Evolutionary conservation across 1,140 invertebrate species (phyloP).

Genomic region (Lamellibrachia luymesi): DNA sequence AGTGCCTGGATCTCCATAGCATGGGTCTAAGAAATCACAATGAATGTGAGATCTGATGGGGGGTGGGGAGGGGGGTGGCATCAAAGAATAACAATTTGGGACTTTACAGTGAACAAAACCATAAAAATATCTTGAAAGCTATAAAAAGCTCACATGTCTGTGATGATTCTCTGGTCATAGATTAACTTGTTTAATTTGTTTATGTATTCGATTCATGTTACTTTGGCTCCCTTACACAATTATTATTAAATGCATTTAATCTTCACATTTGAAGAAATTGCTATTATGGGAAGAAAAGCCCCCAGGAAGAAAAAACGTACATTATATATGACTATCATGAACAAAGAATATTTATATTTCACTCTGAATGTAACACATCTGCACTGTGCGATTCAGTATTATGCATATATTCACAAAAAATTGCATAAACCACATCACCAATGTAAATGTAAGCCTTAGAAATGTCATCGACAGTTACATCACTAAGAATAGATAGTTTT

Average conservation of each 20-base stretch:
- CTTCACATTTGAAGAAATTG: too few species aligned
- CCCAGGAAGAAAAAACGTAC: neutral
- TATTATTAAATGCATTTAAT: too few species aligned
- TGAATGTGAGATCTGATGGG: neutral
- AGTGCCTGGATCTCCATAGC: neutral
- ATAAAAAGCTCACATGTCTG: neutral
- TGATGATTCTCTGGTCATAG: too few species aligned
- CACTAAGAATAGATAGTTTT: neutral
- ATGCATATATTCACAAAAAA: neutral
- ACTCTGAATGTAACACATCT: neutral
- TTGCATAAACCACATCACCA: neutral
- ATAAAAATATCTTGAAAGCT: neutral
- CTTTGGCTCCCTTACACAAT: too few species aligned
- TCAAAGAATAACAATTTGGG: neutral
- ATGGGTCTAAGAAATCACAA: neutral
- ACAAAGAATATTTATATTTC: neutral
- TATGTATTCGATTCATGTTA: neutral
- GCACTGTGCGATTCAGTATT: too few species aligned
- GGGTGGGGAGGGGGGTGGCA: too few species aligned
- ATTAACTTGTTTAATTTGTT: too few species aligned
- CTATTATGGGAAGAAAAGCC: too few species aligned
- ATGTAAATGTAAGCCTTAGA: neutral
- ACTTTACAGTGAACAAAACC: neutral
- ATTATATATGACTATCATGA: neutral
- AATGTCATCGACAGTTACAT: neutral